These are phyloP conservation scores for Caracal caracal DNA, from an alignment of 2,113 vertebrate species.

Conservation along the genomic window DNA sequence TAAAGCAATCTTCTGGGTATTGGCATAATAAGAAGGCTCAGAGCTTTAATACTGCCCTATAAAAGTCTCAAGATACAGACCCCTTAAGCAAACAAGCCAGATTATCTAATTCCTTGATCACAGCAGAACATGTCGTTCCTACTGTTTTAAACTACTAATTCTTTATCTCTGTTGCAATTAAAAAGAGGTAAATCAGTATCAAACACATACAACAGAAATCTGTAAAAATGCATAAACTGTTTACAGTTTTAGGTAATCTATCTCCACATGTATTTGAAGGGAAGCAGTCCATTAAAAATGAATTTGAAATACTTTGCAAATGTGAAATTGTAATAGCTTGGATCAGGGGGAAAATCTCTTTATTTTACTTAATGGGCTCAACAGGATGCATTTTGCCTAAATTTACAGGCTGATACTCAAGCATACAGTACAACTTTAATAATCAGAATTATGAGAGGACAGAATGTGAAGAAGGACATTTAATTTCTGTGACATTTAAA, in stretches of 20 bases:
- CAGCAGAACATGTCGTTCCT: slow-evolving; percentile 74
- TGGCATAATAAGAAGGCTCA: slow-evolving; percentile 85
- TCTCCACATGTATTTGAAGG: slow-evolving; percentile 25
- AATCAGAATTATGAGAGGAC: background rate
- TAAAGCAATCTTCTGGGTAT: slow-evolving; percentile 88
- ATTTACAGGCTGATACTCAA: background rate
- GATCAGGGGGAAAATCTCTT: background rate
- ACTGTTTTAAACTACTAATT: slow-evolving; percentile 78
- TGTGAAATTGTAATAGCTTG: slow-evolving; percentile 22
- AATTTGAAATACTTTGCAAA: slow-evolving; percentile 57
- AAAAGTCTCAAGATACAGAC: slow-evolving; percentile 86
- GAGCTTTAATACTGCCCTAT: slow-evolving; percentile 85
- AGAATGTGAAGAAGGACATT: background rate
- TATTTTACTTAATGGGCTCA: slow-evolving; percentile 33
- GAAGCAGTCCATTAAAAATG: slow-evolving; percentile 57
- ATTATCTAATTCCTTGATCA: slow-evolving; percentile 83
- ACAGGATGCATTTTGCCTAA: background rate
- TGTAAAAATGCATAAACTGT: slow-evolving; percentile 1
- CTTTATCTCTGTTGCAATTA: slow-evolving; percentile 70
- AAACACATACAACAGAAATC: background rate
- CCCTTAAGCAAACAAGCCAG: slow-evolving; percentile 84
- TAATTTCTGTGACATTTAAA: background rate
- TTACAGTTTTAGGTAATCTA: slow-evolving; percentile 47
- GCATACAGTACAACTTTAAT: background rate
- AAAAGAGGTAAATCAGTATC: slow-evolving; percentile 66